Conservation (phyloP, 2,113 vertebrate genomes). For the Toxotes chatareus region DNA sequence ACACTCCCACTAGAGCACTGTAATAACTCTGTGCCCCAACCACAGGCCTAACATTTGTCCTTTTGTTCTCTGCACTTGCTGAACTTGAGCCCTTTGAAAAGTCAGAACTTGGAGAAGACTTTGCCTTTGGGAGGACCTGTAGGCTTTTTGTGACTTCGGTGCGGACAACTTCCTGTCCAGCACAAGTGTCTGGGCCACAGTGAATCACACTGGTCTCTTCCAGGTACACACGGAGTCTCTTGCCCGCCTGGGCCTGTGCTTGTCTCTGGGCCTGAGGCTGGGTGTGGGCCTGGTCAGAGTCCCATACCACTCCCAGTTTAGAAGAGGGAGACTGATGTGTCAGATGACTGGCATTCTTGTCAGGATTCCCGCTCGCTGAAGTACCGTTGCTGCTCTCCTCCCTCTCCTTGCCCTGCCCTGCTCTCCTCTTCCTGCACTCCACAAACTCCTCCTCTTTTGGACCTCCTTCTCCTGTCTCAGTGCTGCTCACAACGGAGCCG, state of each 20-base stretch:
- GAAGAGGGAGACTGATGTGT: slow-evolving; percentile 55
- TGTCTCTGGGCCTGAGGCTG: slow-evolving; percentile 37
- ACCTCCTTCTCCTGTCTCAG: slow-evolving; percentile 53
- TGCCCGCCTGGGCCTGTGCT: slow-evolving; percentile 51
- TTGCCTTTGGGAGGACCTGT: slow-evolving; percentile 48
- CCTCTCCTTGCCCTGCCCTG: slow-evolving; percentile 55
- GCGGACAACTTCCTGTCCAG: slow-evolving; percentile 54
- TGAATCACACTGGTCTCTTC: slow-evolving; percentile 78
- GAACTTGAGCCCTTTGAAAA: background rate
- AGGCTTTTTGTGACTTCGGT: slow-evolving; percentile 66
- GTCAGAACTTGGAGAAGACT: slow-evolving; percentile 37
- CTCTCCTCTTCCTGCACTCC: slow-evolving; percentile 49
- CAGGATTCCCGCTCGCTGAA: slow-evolving; percentile 62
- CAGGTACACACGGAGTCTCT: slow-evolving; percentile 75
- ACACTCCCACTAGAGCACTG: slow-evolving; percentile 61
- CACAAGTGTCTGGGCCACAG: slow-evolving; percentile 7
- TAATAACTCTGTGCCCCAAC: slow-evolving; percentile 33
- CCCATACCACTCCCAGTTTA: slow-evolving; percentile 56
- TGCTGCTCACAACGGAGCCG: slow-evolving; percentile 49
- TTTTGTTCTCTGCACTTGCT: slow-evolving; percentile 37
- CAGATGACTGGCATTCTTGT: slow-evolving; percentile 74
- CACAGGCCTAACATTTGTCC: slow-evolving; percentile 23
- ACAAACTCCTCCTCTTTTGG: slow-evolving; percentile 73
- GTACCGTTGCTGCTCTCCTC: slow-evolving; percentile 54
- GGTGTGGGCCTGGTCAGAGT: slow-evolving; percentile 54